Percentiles rank a stretch among this genome's conserved stretches.
phyloP scores from a whole-genome alignment of 2,797 vertebrate genomes.

The Amphiprion clarkii region DNA sequence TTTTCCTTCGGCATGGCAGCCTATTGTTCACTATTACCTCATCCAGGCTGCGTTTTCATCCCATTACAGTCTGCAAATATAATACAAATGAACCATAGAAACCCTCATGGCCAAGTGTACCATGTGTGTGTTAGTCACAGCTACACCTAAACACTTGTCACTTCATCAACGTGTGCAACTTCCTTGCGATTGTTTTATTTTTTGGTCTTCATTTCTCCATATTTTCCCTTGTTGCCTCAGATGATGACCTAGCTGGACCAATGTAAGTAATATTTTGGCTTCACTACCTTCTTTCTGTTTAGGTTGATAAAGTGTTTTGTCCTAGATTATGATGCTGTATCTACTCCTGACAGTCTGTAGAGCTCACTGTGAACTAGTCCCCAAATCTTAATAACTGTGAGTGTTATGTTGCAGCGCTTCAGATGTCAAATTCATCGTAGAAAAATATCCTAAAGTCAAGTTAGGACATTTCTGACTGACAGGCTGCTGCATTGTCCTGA shows the following conservation, averaged over 20 bases:
- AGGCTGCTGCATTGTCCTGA: neutral
- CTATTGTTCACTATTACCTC: conserved; percentile 21
- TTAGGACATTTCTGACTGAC: neutral
- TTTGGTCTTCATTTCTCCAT: conserved; percentile 75
- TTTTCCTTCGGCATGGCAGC: conserved; percentile 50
- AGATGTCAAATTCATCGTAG: conserved; percentile 20
- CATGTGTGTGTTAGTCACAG: conserved; percentile 11
- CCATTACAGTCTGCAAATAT: conserved; percentile 32
- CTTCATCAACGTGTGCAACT: conserved; percentile 41
- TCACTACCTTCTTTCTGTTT: conserved; percentile 21
- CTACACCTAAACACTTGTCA: conserved; percentile 9
- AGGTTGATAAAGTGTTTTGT: conserved; percentile 31
- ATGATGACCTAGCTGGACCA: conserved; percentile 97
- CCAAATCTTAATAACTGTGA: conserved; percentile 31
- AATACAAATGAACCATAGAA: neutral
- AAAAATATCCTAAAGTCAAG: conserved; percentile 7
- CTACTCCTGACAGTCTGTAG: conserved; percentile 18
- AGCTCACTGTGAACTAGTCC: conserved; percentile 21
- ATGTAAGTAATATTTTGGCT: conserved; percentile 88
- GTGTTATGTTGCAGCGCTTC: neutral
- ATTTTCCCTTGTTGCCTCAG: conserved; percentile 83
- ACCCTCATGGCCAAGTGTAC: neutral
- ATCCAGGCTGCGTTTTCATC: conserved; percentile 33
- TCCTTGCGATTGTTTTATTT: conserved; percentile 46
- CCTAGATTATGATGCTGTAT: conserved; percentile 33